These are phyloP conservation scores for Campylorhamphus procurvoides DNA, from an alignment of 2,113 vertebrate species.

Conservation along the genomic window DNA sequence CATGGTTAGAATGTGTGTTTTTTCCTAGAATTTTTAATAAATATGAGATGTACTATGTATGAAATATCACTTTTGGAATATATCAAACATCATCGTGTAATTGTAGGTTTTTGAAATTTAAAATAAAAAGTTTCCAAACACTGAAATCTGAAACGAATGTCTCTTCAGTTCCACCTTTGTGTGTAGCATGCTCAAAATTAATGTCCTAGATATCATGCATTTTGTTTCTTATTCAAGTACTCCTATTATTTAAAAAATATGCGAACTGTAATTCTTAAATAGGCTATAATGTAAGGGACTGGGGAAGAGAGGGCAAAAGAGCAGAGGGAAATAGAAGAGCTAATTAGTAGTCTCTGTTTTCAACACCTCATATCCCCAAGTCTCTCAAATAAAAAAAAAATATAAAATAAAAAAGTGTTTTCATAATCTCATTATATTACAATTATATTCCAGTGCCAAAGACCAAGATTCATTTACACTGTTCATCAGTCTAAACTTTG, in stretches of 20 bases:
- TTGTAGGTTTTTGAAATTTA: not conserved
- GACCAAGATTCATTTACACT: conserved; percentile 34
- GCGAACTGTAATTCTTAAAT: conserved; percentile 33
- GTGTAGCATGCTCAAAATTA: not conserved
- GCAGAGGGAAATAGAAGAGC: conserved; percentile 11
- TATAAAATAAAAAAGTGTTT: conserved; percentile 1
- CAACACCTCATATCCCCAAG: conserved; percentile 52
- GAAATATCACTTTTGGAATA: not conserved
- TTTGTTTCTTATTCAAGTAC: conserved; percentile 4
- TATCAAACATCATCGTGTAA: not conserved
- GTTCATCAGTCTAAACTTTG: conserved; percentile 34
- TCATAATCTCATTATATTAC: conserved; percentile 70
- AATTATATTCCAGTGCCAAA: conserved; percentile 58
- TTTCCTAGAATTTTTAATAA: not conserved
- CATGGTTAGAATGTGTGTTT: not conserved
- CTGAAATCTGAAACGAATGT: not conserved
- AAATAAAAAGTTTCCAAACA: not conserved
- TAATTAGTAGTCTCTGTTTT: conserved; percentile 73
- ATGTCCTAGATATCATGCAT: not conserved
- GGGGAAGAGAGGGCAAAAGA: not conserved
- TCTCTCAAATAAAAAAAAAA: conserved; percentile 8
- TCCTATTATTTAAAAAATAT: conserved; percentile 1
- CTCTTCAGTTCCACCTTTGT: not conserved
- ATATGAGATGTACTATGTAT: not conserved
- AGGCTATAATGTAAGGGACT: not conserved